Conservation (phyloP, 1,140 invertebrate genomes). For the Camponotus floridanus region DNA sequence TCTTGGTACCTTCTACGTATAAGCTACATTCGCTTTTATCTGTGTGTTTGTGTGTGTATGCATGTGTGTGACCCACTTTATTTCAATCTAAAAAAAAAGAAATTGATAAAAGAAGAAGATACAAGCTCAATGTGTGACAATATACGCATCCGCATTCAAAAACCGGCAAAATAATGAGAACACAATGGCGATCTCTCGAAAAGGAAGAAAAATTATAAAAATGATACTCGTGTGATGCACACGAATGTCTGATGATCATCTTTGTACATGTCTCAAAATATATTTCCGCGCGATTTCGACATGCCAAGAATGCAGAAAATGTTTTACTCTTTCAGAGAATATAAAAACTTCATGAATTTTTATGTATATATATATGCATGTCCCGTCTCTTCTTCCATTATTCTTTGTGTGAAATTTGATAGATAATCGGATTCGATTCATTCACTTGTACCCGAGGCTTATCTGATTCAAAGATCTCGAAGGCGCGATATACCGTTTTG, state of each 20-base stretch:
- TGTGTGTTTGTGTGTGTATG: too few species aligned
- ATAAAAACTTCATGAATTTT: conserved; percentile 60
- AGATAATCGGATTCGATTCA: background rate
- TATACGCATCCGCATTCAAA: background rate
- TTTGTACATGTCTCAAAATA: conserved; percentile 75
- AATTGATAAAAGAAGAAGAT: background rate
- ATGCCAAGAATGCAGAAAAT: conserved; percentile 29
- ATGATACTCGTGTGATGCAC: conserved; percentile 5
- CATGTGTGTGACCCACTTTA: background rate
- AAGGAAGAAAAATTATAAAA: background rate
- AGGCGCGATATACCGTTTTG: background rate
- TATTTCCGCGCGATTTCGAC: conserved; percentile 53
- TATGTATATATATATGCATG: conserved; percentile 39
- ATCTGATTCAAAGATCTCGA: conserved; percentile 1
- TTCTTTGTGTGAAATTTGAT: conserved; percentile 3
- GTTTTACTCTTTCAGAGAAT: background rate
- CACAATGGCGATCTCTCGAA: conserved; percentile 3
- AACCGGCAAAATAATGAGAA: background rate
- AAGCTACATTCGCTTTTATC: background rate
- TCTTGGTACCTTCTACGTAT: conserved; percentile 6
- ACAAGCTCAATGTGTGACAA: conserved; percentile 2
- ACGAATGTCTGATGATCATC: conserved; percentile 62
- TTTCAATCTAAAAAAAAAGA: conserved; percentile 13
- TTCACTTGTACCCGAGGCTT: conserved; percentile 7
- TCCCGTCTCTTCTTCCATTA: background rate